Base-by-base conservation (phyloP, 1,140 invertebrate genomes). In the Lasaia peninsularis region DNA sequence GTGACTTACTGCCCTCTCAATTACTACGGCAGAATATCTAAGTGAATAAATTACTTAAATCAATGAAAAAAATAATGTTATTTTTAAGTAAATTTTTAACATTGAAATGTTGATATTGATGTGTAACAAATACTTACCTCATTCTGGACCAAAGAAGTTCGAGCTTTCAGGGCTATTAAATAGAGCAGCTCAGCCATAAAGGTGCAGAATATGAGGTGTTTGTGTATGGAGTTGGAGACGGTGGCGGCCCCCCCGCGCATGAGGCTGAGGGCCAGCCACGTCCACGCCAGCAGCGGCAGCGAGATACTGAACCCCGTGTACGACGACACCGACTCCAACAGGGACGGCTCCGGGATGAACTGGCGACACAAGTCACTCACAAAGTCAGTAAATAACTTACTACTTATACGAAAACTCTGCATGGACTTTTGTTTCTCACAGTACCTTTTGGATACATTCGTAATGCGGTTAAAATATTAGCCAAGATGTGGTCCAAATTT, bases 181-280 rank as follows among this genome's bases (percentile, higher is more conserved):
- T 97, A 99, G 0, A 98, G 83, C 6, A 97, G 78, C 75, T 98
- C 94, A 0, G 94, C 94, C 48, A 96, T 86, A 74, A 99, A 95
- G 1, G 98, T 93, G 69, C 95, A 97, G 33, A 98, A 92, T 0
- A 98, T 94, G 0, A 98, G 91, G 86, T 99, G 98, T 73, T 97
- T 97, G 75, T 98, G 96, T 55, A 99, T 99, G 21, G 94, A 96
- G 82, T 98, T 98, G 4, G 96, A 96, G 75, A 99, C 98, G 1
- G 97, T 98, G 63, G 95, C 92, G 63, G 92, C 90, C 3, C 92
- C 91, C 1, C 94, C 94, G 14, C 96, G 92, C 60, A 98, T 93
- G 18, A 96, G 84, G 12, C 93, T 94, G 53, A 96, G 76, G 4
- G 95, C 94, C 1, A 95, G 72, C 60, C 96, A 91, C 0, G 95